phyloP scores from a whole-genome alignment of 1,140 invertebrate genomes.

The Aphelenchoides avenae region DNA sequence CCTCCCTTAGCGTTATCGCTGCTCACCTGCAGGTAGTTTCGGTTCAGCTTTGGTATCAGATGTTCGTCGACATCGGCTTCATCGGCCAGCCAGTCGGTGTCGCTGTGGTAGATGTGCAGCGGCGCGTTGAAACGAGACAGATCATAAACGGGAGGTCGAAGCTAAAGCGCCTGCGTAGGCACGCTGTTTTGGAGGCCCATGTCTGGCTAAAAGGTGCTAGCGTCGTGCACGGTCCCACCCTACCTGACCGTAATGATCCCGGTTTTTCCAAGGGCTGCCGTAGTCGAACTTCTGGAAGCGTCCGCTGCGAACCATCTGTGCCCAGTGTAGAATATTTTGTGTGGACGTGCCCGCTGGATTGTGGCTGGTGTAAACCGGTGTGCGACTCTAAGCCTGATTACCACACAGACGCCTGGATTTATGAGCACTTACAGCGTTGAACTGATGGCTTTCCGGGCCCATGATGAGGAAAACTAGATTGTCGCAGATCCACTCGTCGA shows the following conservation, averaged over 20 bases:
- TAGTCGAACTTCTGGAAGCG: constrained; percentile 43
- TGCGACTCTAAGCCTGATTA: too few relatives aligned
- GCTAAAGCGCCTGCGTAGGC: too few relatives aligned
- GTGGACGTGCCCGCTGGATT: constrained; percentile 47
- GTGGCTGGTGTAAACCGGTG: constrained; percentile 35
- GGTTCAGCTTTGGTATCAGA: too few relatives aligned
- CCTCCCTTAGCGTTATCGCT: too few relatives aligned
- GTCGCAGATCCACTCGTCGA: constrained; percentile 29
- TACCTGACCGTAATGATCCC: constrained; percentile 40
- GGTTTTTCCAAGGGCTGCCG: constrained; percentile 19
- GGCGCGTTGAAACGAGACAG: constrained; percentile 33
- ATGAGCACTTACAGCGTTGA: constrained; percentile 35
- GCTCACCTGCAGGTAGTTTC: too few relatives aligned
- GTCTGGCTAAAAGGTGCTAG: too few relatives aligned
- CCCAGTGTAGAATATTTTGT: constrained; percentile 41
- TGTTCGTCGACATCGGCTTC: constrained; percentile 39
- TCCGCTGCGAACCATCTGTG: constrained; percentile 25
- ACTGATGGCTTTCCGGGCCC: constrained; percentile 37
- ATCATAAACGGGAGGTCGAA: constrained; percentile 48
- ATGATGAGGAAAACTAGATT: constrained; percentile 43
- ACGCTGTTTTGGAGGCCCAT: too few relatives aligned
- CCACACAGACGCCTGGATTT: too few relatives aligned
- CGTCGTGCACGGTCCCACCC: not conserved
- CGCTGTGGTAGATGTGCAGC: constrained; percentile 50
- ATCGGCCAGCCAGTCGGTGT: constrained; percentile 51